These are phyloP conservation scores for Parasteatoda lunata DNA, from an alignment of 2,888 invertebrate genomes.

Conservation along the genomic window DNA sequence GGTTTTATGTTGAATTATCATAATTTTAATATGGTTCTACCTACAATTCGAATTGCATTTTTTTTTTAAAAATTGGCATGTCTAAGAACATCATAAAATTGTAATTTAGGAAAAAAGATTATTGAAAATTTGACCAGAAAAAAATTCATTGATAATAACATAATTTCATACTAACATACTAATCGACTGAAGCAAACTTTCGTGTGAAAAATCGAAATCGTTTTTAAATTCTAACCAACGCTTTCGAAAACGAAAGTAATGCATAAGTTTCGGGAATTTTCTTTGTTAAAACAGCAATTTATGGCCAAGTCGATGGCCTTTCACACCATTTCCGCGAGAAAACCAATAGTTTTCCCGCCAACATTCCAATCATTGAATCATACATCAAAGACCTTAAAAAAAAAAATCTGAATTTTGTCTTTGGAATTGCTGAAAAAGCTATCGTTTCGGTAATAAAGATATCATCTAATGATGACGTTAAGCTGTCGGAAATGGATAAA, in stretches of 20 bases:
- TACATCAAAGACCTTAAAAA: constrained; percentile 1
- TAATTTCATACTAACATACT: too few relatives aligned
- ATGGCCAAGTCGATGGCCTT: constrained; percentile 24
- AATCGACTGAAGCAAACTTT: too few relatives aligned
- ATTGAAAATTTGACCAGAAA: too few relatives aligned
- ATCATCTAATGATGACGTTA: constrained; percentile 38
- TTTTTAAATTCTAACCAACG: not conserved
- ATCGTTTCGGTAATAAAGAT: constrained; percentile 29
- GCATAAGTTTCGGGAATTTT: not conserved
- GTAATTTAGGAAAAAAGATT: too few relatives aligned
- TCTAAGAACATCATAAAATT: too few relatives aligned
- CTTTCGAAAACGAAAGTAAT: not conserved
- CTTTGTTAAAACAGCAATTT: not conserved
- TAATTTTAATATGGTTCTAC: too few relatives aligned
- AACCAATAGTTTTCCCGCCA: constrained; percentile 18
- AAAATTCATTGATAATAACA: too few relatives aligned
- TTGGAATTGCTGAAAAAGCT: constrained; percentile 1
- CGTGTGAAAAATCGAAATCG: too few relatives aligned
- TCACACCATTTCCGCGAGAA: constrained; percentile 40
- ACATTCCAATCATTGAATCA: constrained; percentile 29
- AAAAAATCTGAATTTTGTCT: constrained; percentile 25
- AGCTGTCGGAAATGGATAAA: constrained; percentile 40
- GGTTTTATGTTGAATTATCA: too few relatives aligned
- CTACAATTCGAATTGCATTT: too few relatives aligned
- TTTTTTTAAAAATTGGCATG: too few relatives aligned